Evolutionary conservation across 2,113 vertebrate species (phyloP).

Genomic region (Alethe diademata): DNA sequence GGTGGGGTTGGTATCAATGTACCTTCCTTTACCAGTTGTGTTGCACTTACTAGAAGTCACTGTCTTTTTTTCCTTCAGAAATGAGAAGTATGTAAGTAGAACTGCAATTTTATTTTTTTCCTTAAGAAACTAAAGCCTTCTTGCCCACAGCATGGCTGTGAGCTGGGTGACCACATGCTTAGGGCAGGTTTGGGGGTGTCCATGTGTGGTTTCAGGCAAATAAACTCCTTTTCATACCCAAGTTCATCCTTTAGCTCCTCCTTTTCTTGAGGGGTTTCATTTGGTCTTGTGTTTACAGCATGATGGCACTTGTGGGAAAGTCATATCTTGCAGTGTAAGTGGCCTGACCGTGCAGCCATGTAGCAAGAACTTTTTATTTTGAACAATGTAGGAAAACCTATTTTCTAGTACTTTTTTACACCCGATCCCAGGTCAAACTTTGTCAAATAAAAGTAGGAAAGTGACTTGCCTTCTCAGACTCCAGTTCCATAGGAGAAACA

Average conservation of each 20-base stretch:
- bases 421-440: background rate
- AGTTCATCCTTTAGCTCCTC: background rate
- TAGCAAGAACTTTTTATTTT: background rate
- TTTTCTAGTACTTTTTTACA: background rate
- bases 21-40: background rate
- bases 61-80: background rate
- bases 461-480: background rate
- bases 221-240: accelerated
- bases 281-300: background rate
- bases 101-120: background rate
- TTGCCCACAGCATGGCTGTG: accelerated
- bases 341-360: accelerated
- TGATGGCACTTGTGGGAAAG: background rate
- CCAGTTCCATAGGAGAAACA: background rate
- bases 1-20: background rate
- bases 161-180: accelerated
- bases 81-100: background rate
- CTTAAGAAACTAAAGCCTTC: background rate
- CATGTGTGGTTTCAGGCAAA: background rate
- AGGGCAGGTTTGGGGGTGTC: background rate
- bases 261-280: background rate
- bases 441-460: background rate
- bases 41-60: background rate
- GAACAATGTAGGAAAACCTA: background rate
- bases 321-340: background rate